Base-by-base conservation (phyloP, 2,888 invertebrate genomes). In the Escarpia spicata region DNA sequence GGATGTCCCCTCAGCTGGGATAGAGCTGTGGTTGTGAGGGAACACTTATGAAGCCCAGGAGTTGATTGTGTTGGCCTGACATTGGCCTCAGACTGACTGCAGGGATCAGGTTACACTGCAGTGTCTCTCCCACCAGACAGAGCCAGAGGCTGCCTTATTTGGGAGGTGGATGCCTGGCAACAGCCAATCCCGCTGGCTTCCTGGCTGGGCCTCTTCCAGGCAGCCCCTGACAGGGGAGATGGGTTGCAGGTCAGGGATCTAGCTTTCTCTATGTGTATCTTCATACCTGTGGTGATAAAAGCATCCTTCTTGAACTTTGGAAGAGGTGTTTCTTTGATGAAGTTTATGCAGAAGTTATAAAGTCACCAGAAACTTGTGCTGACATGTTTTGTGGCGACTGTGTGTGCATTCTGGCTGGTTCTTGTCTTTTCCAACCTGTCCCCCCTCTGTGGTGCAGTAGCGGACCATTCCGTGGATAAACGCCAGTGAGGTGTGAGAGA, bases 61-160 rank as follows among this genome's bases (percentile, higher is more conserved):
- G 75, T 75, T 75, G 75, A 75, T 75, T 75, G 26, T 75, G 26
- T 75, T 75, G 75, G 75, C 75, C 75, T 75, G 19, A 75, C 75
- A 75, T 26, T 75, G 75, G 75, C 75, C 75, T 52, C 10, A 52
- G 52, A 12, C 52, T 75, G 75, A 26, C 75, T 75, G 75, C 75
- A 75, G 26, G 52, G 26, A 75, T 75, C 26, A 26, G 75, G 75
- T 75, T 75, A 75, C 75, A 26, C 75, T 75, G 75, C 75, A 26
- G 75, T 75, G 75, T n/a, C 75, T 75, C 4, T 75, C 1, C 4
- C 75, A 75, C 26, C 26, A 75, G 75, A 2, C 26, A 75, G n/a
- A 75, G 75, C 75, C n/a, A n/a, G 75, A 75, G 75, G 75, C 75
- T 75, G 75, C 75, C 75, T 75, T 75, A 75, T 75, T 75, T 75